These are phyloP conservation scores for Diachasma alloeum DNA, from an alignment of 1,140 invertebrate genomes.

Conservation along the genomic window DNA sequence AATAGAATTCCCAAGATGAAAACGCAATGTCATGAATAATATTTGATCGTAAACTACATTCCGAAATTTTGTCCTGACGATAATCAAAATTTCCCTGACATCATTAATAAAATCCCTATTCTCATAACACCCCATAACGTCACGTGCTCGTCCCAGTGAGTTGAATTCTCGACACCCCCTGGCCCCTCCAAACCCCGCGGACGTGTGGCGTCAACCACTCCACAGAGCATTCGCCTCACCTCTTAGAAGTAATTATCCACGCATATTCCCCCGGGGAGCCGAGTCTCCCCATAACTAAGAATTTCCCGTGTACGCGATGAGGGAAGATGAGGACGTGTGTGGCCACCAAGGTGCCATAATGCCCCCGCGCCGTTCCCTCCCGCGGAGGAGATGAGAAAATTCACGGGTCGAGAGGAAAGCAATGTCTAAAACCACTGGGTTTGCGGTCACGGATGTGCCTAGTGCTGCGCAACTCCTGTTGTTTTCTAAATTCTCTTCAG, in stretches of 20 bases:
- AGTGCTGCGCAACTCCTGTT: conserved; percentile 16
- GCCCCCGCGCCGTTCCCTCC: not conserved
- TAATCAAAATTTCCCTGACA: too few species aligned
- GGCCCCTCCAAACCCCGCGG: not conserved
- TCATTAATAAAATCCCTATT: too few species aligned
- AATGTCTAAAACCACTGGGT: not conserved
- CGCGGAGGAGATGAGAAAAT: too few species aligned
- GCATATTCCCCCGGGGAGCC: conserved; percentile 9
- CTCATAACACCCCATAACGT: not conserved
- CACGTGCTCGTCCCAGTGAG: not conserved
- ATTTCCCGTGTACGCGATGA: conserved; percentile 1
- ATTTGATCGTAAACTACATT: too few species aligned
- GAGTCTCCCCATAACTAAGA: not conserved
- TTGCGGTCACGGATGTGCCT: conserved; percentile 19
- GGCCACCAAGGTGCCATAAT: conserved; percentile 2
- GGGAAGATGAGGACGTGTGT: conserved; percentile 17
- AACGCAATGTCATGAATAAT: too few species aligned
- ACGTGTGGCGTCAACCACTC: not conserved
- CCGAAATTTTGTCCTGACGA: too few species aligned
- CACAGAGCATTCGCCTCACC: not conserved
- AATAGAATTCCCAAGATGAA: too few species aligned
- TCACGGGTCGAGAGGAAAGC: too few species aligned
- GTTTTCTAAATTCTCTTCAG: conserved; percentile 1
- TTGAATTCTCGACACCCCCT: not conserved
- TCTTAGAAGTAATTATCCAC: conserved; percentile 16